Percentiles rank a stretch among this genome's conserved stretches.
Evolutionary conservation across 2,113 vertebrate genomes (phyloP).

Genomic region (Sylvilagus bachmani): DNA sequence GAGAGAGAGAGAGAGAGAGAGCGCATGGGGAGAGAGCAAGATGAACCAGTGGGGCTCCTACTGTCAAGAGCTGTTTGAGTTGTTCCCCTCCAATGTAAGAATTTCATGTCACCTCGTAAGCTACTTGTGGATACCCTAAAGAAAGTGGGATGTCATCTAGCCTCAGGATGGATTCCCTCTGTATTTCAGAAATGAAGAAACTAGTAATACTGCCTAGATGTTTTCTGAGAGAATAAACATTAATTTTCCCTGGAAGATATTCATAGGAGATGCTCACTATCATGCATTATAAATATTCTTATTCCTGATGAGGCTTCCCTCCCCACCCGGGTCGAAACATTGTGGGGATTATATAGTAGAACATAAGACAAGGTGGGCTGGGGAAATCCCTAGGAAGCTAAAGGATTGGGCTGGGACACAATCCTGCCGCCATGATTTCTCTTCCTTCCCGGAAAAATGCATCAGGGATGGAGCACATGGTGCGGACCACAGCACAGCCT

Average conservation of each 20-base stretch:
- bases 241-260: constrained; percentile 9
- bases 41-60: background rate
- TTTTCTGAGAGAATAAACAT: constrained; percentile 8
- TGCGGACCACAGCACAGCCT: background rate
- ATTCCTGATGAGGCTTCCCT: background rate
- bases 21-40: background rate
- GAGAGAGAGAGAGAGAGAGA: too few relatives aligned
- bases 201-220: background rate
- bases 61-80: background rate
- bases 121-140: background rate
- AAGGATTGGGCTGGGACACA: background rate
- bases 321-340: background rate
- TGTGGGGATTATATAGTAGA: background rate
- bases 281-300: background rate
- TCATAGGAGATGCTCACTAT: background rate
- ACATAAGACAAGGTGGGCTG: background rate
- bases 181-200: background rate
- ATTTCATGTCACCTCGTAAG: background rate
- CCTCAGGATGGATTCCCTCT: background rate
- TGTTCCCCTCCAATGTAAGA: constrained; percentile 17
- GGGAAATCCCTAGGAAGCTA: background rate
- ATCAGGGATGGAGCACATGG: background rate
- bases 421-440: background rate
- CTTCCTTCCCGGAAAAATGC: background rate
- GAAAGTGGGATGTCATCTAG: background rate